Evolutionary conservation across 2,888 invertebrate genomes (phyloP).

Genomic region (Dendrolimus pini): DNA sequence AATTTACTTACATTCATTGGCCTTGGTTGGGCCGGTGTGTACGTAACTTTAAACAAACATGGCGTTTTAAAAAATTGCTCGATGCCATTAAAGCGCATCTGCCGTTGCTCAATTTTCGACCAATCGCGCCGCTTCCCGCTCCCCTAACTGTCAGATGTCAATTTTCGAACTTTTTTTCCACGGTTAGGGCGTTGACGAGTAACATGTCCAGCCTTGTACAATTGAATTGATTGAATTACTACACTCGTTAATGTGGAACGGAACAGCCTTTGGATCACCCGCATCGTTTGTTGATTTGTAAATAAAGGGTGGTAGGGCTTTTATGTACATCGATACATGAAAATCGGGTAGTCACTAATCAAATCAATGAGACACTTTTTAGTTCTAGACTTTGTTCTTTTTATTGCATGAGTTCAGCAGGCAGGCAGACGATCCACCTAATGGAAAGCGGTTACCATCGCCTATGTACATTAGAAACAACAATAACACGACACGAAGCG

Average conservation of each 20-base stretch:
- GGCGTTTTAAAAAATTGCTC: constrained; percentile 32
- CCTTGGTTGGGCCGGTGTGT: background rate
- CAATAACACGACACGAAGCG: no score
- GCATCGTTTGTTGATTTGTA: constrained; percentile 46
- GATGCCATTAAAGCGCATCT: constrained; percentile 52
- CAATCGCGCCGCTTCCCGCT: constrained; percentile 60
- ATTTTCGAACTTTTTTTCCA: constrained; percentile 54
- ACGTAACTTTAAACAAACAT: constrained; percentile 46
- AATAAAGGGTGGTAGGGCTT: constrained; percentile 32
- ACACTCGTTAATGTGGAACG: constrained; percentile 47
- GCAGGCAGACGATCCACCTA: no score
- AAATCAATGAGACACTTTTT: no score
- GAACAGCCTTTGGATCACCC: constrained; percentile 63
- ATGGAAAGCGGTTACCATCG: no score
- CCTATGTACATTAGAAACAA: no score
- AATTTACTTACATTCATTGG: background rate
- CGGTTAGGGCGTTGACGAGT: constrained; percentile 64
- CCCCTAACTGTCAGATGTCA: constrained; percentile 73
- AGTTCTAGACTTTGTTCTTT: no score
- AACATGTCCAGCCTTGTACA: constrained; percentile 65
- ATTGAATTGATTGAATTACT: constrained; percentile 72
- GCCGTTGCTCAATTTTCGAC: constrained; percentile 69
- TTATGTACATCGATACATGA: background rate
- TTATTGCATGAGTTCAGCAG: no score
- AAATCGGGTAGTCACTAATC: no score